Evolutionary conservation across 2,113 vertebrate species (phyloP), one percentile per base, ranked within the genome.

Genomic region (Chaenogobius annularis): DNA sequence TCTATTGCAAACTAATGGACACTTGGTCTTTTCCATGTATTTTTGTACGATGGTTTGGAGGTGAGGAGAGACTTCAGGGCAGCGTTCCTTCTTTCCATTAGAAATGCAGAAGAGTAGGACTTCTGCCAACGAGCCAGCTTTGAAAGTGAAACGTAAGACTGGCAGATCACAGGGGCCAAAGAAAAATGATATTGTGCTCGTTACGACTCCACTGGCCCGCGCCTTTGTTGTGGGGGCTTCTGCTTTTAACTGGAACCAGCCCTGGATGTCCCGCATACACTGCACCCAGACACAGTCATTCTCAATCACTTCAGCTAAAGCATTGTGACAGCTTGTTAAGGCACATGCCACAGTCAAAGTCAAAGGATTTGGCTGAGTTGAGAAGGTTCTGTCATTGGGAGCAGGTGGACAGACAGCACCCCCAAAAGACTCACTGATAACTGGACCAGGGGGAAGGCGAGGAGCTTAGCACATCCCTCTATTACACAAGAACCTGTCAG

Each of bases 241-340:
- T 94, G 91, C 92, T 92, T 93, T 89, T 97, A 97, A 98, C 92
- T 93, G 87, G 93, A 98, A 97, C 94, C 96, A 97, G 93, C 94
- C 95, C 85, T 75, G n/a, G 75, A 40, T 79, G 70, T 77, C 76
- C 74, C 77, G 71, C 55, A 65, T 76, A 72, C 62, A 73, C 69
- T 63, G 77, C 77, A 35, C 66, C 66, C 23, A 1, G 48, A 7
- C 20, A 58, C 73, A 52, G 67, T 44, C 37, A 77, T 77, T 37
- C 58, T 20, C 66, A 73, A 74, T 86, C 81, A 80, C 59, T 66
- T 56, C 70, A 65, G 31, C 62, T 86, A 73, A 89, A 81, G 68
- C 52, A 62, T 44, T 68, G 77, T 85, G 87, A 88, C 88, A 86
- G 91, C 88, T 83, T 77, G 83, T 91, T 90, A 91, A 88, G 87